A percentile compares a stretch with the other conserved stretches of the same genome.
Conservation (phyloP, 2,113 vertebrate genomes). For the Anser brachyrhynchus region DNA sequence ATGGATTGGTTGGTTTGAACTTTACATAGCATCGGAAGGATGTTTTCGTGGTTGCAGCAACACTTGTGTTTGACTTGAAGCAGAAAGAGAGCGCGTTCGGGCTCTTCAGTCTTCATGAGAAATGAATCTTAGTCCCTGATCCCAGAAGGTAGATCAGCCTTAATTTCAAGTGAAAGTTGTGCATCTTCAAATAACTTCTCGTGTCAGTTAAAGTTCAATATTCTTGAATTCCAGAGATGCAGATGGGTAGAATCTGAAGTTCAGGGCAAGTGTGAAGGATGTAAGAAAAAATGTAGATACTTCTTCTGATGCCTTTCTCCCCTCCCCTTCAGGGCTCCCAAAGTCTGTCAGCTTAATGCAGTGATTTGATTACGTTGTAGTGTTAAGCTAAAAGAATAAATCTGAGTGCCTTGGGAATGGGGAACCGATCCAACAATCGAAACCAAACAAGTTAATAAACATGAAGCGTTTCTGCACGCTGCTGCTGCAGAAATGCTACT, state of each 20-base stretch:
- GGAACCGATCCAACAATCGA: slow-evolving; percentile 57
- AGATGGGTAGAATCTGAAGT: slow-evolving; percentile 30
- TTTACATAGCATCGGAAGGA: not conserved
- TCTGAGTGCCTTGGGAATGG: slow-evolving; percentile 55
- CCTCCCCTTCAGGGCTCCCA: slow-evolving; percentile 54
- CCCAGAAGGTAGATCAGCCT: slow-evolving; percentile 59
- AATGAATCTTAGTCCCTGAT: not conserved
- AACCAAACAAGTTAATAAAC: slow-evolving; percentile 67
- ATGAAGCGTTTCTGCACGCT: not conserved
- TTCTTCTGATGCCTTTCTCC: not conserved
- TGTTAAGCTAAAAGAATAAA: slow-evolving; percentile 72
- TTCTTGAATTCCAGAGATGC: slow-evolving; percentile 17
- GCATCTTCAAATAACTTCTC: slow-evolving; percentile 33
- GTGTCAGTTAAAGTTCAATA: slow-evolving; percentile 52
- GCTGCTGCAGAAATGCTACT: slow-evolving; percentile 24
- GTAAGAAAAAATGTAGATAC: slow-evolving; percentile 16
- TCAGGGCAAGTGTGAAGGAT: slow-evolving; percentile 18
- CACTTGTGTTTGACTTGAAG: slow-evolving; percentile 41
- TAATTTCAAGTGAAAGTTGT: slow-evolving; percentile 64
- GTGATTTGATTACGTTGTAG: slow-evolving; percentile 69
- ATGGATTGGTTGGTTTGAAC: slow-evolving; percentile 30
- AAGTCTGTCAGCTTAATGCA: slow-evolving; percentile 62
- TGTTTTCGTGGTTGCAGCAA: slow-evolving; percentile 31
- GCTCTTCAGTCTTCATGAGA: not conserved
- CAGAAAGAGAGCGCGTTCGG: not conserved